phyloP scores from a whole-genome alignment of 2,888 invertebrate species.

The Tyria jacobaeae region DNA sequence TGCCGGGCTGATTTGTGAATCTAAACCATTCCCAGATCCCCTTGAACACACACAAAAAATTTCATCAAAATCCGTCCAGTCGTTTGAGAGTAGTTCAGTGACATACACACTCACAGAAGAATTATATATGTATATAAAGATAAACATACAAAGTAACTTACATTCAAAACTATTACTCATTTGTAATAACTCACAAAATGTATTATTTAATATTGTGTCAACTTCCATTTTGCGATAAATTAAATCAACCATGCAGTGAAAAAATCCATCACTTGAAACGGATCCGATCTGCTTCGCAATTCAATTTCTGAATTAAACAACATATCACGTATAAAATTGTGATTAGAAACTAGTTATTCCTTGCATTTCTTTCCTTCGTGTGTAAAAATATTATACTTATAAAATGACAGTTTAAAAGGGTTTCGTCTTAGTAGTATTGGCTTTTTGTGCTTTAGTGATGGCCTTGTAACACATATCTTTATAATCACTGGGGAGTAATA shows the following conservation, averaged over 20 bases:
- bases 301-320: not conserved
- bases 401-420: not conserved
- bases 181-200: not conserved
- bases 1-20: too few relatives aligned
- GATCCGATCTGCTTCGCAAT: not conserved
- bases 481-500: conserved; percentile 1
- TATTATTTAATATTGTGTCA: not conserved
- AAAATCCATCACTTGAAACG: not conserved
- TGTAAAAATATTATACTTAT: too few relatives aligned
- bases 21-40: too few relatives aligned
- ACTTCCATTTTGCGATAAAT: not conserved
- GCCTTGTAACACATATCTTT: conserved; percentile 4
- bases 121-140: too few relatives aligned
- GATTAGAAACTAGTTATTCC: too few relatives aligned
- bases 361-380: too few relatives aligned
- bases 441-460: not conserved
- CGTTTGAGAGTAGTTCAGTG: too few relatives aligned
- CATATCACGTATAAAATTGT: not conserved
- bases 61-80: too few relatives aligned
- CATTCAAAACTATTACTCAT: not conserved
- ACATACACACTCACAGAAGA: too few relatives aligned
- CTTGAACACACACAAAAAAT: too few relatives aligned
- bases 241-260: not conserved
- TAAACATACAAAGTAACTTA: too few relatives aligned
- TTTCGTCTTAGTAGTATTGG: not conserved